Base-by-base conservation (phyloP, 2,888 invertebrate genomes). In the Cecidostiba fungosa region DNA sequence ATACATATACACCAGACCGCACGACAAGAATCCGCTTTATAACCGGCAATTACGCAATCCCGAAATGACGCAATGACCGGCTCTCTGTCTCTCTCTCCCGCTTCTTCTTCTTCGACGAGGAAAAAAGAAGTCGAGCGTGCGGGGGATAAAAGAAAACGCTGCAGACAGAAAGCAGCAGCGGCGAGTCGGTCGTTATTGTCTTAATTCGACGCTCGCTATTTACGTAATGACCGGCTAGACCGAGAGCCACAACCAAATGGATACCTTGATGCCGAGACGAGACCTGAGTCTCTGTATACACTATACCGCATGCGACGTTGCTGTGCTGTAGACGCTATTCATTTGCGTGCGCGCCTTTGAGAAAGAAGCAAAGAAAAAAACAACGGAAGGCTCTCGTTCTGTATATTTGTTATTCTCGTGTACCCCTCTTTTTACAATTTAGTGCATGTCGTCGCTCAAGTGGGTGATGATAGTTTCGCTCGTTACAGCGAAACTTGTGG, bases 161-260 rank as follows among this genome's bases (percentile, higher is more conserved):
- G 77, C 54, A 47, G 62, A 74, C 26, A 43, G 43, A 69, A 66
- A 59, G 59, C 66, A 78, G 26, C 36, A 16, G 59, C 10, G n/a
- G 43, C 19, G 73, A 36, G 73, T 26, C 47, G 81, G 74, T 81
- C 77, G 86, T 86, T 86, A 86, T 86, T 81, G 83, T 86, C 77
- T 86, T 86, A 86, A 86, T 86, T 86, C 80, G 83, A 86, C 62
- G 59, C 79, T 77, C 69, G 77, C 82, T 66, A 73, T 80, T 86
- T 86, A 86, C 86, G 86, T 84, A 86, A 86, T 84, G 66, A 36
- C 70, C 47, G 82, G 70, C 85, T 86, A 26, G 36, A 70, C 32
- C 19, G 73, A 62, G 69, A 32, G 29, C 70, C 32, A 8, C 70
- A 39, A 69, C 43, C 10, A 70, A 78, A 82, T 82, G 82, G 39